phyloP scores from a whole-genome alignment of 2,888 invertebrate genomes.

The Loripinus fragilis region DNA sequence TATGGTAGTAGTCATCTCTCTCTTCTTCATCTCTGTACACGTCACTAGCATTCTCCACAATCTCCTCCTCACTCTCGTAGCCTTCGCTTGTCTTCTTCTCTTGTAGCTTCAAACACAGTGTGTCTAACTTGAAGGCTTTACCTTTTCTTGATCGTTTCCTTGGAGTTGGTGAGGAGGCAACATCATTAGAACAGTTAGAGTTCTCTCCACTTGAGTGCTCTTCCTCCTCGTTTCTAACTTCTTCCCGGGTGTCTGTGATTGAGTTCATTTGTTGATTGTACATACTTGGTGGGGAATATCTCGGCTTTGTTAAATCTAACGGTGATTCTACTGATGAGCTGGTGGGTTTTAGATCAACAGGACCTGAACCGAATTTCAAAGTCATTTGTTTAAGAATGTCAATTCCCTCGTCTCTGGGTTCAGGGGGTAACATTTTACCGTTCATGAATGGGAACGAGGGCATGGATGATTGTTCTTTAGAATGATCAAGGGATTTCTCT shows the following conservation, averaged over 20 bases:
- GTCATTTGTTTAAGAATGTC: constrained; percentile 79
- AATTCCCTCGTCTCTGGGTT: constrained; percentile 60
- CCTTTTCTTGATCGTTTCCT: constrained; percentile 91
- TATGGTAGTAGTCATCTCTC: constrained; percentile 26
- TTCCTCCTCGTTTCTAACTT: constrained; percentile 45
- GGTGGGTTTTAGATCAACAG: constrained; percentile 25
- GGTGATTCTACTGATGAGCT: constrained; percentile 63
- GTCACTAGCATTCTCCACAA: constrained; percentile 23
- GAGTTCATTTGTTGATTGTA: constrained; percentile 19
- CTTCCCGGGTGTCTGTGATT: background rate
- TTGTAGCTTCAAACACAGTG: constrained; percentile 79
- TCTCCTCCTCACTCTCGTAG: constrained; percentile 49
- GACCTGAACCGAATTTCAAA: constrained; percentile 74
- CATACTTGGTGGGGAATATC: constrained; percentile 58
- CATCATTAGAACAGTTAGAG: constrained; percentile 79
- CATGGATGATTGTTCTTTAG: constrained; percentile 18
- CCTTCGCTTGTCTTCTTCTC: constrained; percentile 61
- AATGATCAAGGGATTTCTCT: constrained; percentile 9
- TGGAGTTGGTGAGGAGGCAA: constrained; percentile 72
- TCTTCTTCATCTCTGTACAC: constrained; percentile 28
- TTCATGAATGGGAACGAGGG: constrained; percentile 55
- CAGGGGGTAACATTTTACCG: constrained; percentile 48
- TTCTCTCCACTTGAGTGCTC: constrained; percentile 61
- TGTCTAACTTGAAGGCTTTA: constrained; percentile 91
- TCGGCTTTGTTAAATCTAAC: constrained; percentile 78